Evolutionary conservation across 2,113 vertebrate genomes (phyloP).

Genomic region (Misgurnus anguillicaudatus): DNA sequence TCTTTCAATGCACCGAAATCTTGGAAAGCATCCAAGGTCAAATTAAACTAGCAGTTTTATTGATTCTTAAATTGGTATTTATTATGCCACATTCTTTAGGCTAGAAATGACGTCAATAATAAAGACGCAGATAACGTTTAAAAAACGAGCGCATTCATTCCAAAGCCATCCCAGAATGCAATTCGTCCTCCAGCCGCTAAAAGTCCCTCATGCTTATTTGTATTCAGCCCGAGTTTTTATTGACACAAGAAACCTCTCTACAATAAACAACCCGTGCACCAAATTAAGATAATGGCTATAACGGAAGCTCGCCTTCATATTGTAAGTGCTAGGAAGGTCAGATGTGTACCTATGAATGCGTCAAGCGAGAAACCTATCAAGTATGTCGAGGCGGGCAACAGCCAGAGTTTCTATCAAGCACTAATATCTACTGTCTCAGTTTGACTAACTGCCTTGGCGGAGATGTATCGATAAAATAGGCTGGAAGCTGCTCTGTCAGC

Average conservation of each 20-base stretch:
- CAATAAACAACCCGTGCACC: constrained; percentile 73
- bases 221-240: constrained; percentile 62
- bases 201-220: constrained; percentile 57
- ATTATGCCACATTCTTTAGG: not conserved
- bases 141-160: not conserved
- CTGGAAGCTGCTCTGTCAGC: constrained; percentile 74
- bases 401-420: constrained; percentile 73
- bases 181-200: constrained; percentile 18
- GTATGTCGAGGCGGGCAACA: constrained; percentile 34
- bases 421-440: constrained; percentile 76
- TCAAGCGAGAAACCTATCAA: constrained; percentile 54
- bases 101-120: not conserved
- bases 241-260: constrained; percentile 60
- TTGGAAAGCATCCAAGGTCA: not conserved
- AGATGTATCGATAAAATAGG: constrained; percentile 76
- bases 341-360: constrained; percentile 63
- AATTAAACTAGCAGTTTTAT: not conserved
- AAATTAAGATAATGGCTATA: constrained; percentile 79
- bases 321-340: constrained; percentile 80
- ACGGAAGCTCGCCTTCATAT: constrained; percentile 69
- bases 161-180: constrained; percentile 2
- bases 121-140: not conserved
- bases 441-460: constrained; percentile 78
- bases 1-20: not conserved
- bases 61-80: not conserved